Conservation (phyloP, 2,888 invertebrate genomes). For the Aproaerema taeniolella region DNA sequence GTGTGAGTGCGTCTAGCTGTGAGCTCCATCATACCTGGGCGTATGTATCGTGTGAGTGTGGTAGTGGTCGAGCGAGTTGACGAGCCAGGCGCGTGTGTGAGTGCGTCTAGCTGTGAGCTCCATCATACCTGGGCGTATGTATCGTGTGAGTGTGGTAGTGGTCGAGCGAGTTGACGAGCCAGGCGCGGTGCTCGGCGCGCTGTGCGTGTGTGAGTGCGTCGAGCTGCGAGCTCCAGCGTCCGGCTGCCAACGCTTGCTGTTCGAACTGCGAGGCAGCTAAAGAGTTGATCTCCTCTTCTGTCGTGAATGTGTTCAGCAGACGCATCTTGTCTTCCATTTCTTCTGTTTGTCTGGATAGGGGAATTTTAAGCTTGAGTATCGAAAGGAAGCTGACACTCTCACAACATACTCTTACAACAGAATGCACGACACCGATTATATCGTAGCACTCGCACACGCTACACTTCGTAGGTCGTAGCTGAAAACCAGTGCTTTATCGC, state of each 20-base stretch:
- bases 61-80: no score
- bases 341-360: conserved; percentile 82
- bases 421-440: conserved; percentile 15
- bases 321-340: conserved; percentile 94
- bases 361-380: no score
- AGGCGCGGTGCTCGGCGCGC: conserved; percentile 90
- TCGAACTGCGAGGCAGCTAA: conserved; percentile 89
- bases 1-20: no score
- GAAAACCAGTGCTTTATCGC: no score
- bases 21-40: no score
- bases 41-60: no score
- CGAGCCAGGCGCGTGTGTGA: no score
- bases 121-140: conserved; percentile 79
- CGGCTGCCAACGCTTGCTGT: conserved; percentile 89
- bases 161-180: conserved; percentile 89
- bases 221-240: conserved; percentile 90
- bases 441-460: no score
- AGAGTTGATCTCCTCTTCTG: conserved; percentile 88
- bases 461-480: no score
- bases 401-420: no score
- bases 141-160: conserved; percentile 45
- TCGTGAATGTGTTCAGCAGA: conserved; percentile 85
- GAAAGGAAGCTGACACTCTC: no score
- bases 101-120: no score
- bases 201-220: conserved; percentile 91